Conservation (phyloP, 2,888 invertebrate species). For the Antheraea yamamai region DNA sequence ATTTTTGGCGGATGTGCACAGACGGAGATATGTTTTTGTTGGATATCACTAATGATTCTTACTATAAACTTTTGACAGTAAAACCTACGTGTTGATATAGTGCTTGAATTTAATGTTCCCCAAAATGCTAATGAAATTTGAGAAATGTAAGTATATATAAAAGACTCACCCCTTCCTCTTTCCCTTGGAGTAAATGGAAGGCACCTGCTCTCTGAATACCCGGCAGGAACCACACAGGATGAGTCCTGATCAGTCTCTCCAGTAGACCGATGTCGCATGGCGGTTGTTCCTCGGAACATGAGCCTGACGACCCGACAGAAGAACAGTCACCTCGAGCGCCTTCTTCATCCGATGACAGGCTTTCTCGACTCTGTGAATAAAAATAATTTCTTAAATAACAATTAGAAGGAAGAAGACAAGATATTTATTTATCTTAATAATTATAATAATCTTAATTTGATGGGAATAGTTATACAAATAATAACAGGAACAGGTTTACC, state of each 20-base stretch:
- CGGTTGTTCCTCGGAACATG: slow-evolving; percentile 85
- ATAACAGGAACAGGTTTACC: no score
- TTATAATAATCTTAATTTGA: no score
- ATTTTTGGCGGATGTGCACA: no score
- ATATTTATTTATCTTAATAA: no score
- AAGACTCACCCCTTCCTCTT: slow-evolving; percentile 92
- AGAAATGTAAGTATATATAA: not conserved
- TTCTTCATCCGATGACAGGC: slow-evolving; percentile 85
- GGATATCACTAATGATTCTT: no score
- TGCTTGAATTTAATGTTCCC: no score
- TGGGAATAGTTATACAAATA: no score
- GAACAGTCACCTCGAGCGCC: slow-evolving; percentile 83
- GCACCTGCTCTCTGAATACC: slow-evolving; percentile 96
- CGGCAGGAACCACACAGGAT: slow-evolving; percentile 97
- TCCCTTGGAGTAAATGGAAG: slow-evolving; percentile 95
- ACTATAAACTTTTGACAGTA: no score
- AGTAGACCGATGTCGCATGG: slow-evolving; percentile 92
- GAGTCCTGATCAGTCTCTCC: slow-evolving; percentile 94
- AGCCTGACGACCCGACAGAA: slow-evolving; percentile 77
- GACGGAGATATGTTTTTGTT: no score
- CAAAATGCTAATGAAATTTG: no score
- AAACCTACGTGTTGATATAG: no score
- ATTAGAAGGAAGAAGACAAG: not conserved
- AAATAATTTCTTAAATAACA: not conserved
- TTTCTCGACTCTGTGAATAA: slow-evolving; percentile 84